Evolutionary conservation across 2,888 invertebrate species (phyloP).

Genomic region (Malacosoma neustria): DNA sequence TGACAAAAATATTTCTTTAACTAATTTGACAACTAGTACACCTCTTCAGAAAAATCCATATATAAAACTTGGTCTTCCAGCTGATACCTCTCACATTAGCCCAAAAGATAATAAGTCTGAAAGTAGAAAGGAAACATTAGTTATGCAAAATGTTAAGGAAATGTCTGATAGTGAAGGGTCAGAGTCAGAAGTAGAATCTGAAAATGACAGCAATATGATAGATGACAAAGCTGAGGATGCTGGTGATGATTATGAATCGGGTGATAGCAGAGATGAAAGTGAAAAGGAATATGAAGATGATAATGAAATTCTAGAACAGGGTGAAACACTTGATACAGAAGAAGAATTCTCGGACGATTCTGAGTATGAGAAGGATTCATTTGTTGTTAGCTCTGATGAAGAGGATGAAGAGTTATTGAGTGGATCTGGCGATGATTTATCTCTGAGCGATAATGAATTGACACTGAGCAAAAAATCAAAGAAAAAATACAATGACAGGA

Average conservation of each 20-base stretch:
- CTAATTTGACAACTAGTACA: slow-evolving; percentile 53
- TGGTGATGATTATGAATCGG: slow-evolving; percentile 57
- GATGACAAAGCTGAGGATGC: slow-evolving; percentile 55
- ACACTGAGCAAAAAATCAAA: slow-evolving; percentile 56
- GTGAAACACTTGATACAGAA: slow-evolving; percentile 68
- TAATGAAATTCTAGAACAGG: slow-evolving; percentile 64
- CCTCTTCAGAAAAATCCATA: slow-evolving; percentile 46
- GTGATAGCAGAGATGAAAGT: slow-evolving; percentile 63
- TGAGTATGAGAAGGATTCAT: slow-evolving; percentile 70
- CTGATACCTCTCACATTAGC: slow-evolving; percentile 42
- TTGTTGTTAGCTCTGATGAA: slow-evolving; percentile 66
- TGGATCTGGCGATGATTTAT: slow-evolving; percentile 59
- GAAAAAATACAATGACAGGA: slow-evolving; percentile 53
- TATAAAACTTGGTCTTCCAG: slow-evolving; percentile 33
- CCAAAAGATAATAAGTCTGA: slow-evolving; percentile 18
- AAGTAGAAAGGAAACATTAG: slow-evolving; percentile 12
- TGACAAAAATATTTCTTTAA: slow-evolving; percentile 29
- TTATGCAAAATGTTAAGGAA: slow-evolving; percentile 7
- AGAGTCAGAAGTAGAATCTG: slow-evolving; percentile 16
- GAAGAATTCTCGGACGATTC: slow-evolving; percentile 53
- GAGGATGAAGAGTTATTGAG: slow-evolving; percentile 56
- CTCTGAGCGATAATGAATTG: slow-evolving; percentile 57
- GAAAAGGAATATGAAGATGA: slow-evolving; percentile 60
- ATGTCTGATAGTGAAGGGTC: slow-evolving; percentile 10
- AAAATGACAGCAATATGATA: slow-evolving; percentile 22